Conservation (phyloP, 2,888 invertebrate genomes). For the Agonum fuliginosum region DNA sequence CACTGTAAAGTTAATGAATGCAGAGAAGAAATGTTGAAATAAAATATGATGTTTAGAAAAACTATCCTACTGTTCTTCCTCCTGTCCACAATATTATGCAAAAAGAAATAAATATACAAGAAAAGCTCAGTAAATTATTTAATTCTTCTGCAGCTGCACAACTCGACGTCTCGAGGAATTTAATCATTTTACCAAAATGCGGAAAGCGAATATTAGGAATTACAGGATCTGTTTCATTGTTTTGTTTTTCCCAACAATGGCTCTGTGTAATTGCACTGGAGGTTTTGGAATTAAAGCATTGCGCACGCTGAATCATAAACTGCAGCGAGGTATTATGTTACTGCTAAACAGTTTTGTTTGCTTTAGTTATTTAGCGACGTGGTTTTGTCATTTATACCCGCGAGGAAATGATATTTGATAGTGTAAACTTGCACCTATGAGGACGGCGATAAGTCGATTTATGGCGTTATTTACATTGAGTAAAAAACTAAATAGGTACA, state of each 20-base stretch:
- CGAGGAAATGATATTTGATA: conserved; percentile 23
- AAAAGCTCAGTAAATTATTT: no score
- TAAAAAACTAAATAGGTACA: no score
- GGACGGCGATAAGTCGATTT: no score
- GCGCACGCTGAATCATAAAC: conserved; percentile 4
- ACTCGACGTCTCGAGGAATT: conserved; percentile 36
- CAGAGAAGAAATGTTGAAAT: no score
- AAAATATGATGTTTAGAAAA: no score
- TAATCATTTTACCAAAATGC: conserved; percentile 26
- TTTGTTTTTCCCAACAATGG: conserved; percentile 31
- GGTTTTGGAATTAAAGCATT: conserved; percentile 1
- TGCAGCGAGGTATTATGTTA: background rate
- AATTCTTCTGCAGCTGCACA: no score
- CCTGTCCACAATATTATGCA: no score
- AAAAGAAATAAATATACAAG: no score
- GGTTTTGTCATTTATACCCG: background rate
- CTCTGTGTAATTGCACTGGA: background rate
- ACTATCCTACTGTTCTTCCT: no score
- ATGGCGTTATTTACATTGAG: no score
- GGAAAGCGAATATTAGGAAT: conserved; percentile 34
- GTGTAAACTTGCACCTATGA: background rate
- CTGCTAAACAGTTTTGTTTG: conserved; percentile 5
- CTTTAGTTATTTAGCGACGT: background rate
- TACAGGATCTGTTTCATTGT: conserved; percentile 31
- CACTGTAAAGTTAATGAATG: no score